Evolutionary conservation across 2,113 vertebrate species (phyloP).

Genomic region (Paradoxurus hermaphroditus): DNA sequence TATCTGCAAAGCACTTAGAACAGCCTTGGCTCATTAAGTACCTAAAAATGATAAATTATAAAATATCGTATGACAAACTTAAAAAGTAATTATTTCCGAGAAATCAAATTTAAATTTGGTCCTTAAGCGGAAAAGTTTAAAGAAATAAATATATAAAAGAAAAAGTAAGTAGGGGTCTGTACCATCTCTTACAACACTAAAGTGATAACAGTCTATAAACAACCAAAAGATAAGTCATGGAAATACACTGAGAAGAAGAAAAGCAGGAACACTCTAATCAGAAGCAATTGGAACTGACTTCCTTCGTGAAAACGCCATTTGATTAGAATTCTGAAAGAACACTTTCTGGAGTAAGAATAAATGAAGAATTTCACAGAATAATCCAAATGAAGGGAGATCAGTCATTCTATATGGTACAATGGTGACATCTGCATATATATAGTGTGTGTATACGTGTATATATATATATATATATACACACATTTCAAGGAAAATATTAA

Average conservation of each 20-base stretch:
- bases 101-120: slow-evolving; percentile 60
- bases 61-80: background rate
- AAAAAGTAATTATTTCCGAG: background rate
- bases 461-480: background rate
- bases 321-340: slow-evolving; percentile 22
- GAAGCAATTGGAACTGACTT: slow-evolving; percentile 9
- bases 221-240: slow-evolving; percentile 63
- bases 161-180: background rate
- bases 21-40: background rate
- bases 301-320: background rate
- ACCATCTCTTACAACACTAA: slow-evolving; percentile 65
- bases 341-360: background rate
- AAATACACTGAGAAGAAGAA: slow-evolving; percentile 67
- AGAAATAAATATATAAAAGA: background rate
- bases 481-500: background rate
- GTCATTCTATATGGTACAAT: background rate
- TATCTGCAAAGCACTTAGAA: background rate
- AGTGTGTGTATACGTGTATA: too few species aligned
- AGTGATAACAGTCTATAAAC: slow-evolving; percentile 54
- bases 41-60: background rate
- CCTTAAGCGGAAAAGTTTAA: slow-evolving; percentile 12
- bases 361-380: background rate
- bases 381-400: background rate
- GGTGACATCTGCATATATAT: background rate
- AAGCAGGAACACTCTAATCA: slow-evolving; percentile 58